A percentile compares a stretch with the other conserved stretches of the same genome.
Conservation (phyloP, 2,113 vertebrate species). For the Saccopteryx bilineata region DNA sequence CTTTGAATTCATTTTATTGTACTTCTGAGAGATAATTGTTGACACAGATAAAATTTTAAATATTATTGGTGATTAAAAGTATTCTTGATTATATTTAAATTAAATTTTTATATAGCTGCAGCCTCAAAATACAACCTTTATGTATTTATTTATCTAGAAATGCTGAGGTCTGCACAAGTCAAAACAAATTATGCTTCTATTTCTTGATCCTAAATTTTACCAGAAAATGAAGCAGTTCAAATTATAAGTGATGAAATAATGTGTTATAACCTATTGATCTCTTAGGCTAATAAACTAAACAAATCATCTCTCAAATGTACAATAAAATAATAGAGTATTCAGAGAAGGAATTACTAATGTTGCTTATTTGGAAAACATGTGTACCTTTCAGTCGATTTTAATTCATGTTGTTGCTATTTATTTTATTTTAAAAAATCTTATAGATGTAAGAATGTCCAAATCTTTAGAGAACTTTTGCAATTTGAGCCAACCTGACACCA, state of each 20-base stretch:
- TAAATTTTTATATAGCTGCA: not conserved
- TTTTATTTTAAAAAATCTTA: not conserved
- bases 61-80: no score
- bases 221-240: constrained; percentile 10
- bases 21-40: not conserved
- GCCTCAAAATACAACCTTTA: not conserved
- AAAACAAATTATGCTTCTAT: constrained; percentile 21
- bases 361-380: not conserved
- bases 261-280: not conserved
- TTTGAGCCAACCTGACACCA: not conserved
- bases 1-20: constrained; percentile 7
- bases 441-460: not conserved
- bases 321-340: not conserved
- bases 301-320: not conserved
- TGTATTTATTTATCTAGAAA: constrained; percentile 21
- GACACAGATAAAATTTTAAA: not conserved
- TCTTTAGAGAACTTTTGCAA: not conserved
- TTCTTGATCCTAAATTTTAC: not conserved
- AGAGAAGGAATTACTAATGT: not conserved
- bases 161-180: not conserved
- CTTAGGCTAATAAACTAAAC: not conserved
- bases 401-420: not conserved
- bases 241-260: not conserved
- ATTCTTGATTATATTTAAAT: not conserved
- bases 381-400: not conserved